Conservation (phyloP, 2,888 invertebrate species). For the Tanytarsus gracilentus region DNA sequence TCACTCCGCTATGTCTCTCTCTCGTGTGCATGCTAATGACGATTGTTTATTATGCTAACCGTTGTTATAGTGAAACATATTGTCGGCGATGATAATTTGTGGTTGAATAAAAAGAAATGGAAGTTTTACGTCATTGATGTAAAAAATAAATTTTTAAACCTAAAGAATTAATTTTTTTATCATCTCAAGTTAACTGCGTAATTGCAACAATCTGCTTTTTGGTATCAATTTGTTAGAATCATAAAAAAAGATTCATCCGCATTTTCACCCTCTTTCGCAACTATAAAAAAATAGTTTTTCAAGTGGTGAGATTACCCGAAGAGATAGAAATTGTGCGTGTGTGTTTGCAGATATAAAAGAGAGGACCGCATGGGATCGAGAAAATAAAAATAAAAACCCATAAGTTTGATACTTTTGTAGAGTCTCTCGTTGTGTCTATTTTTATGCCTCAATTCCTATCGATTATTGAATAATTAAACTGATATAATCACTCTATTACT, state of each 20-base stretch:
- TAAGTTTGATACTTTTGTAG: slow-evolving; percentile 4
- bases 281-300: too few species aligned
- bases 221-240: too few species aligned
- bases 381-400: neutral
- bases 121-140: too few species aligned
- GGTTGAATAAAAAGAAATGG: neutral
- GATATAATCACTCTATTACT: slow-evolving; percentile 29
- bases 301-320: too few species aligned
- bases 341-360: too few species aligned
- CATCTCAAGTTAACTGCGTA: too few species aligned
- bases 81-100: neutral
- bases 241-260: neutral
- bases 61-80: neutral
- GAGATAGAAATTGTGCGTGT: too few species aligned
- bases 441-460: slow-evolving; percentile 26
- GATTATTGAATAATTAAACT: slow-evolving; percentile 29
- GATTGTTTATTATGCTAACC: slow-evolving; percentile 14
- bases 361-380: neutral
- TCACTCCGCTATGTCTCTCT: too few species aligned
- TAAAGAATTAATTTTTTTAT: too few species aligned
- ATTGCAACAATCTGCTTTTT: too few species aligned
- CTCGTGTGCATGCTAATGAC: slow-evolving; percentile 22
- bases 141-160: too few species aligned
- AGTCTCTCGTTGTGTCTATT: slow-evolving; percentile 5
- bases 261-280: neutral